Percentiles rank a stretch among this genome's conserved stretches.
phyloP scores from a whole-genome alignment of 2,797 vertebrate species.

The Stomatorhinus walkeri region DNA sequence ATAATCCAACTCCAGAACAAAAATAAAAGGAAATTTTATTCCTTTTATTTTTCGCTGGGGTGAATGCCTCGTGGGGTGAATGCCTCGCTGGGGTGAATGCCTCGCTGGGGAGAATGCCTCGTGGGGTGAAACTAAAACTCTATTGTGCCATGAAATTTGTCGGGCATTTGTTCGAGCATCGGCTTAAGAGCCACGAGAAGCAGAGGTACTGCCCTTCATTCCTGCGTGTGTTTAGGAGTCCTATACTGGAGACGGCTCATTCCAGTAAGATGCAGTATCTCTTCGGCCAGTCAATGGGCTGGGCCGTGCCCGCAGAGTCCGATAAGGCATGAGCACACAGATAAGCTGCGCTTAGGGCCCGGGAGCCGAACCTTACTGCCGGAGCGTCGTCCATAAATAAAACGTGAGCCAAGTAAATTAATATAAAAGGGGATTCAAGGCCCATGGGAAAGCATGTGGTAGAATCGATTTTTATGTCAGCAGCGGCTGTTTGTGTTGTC shows the following conservation, averaged over 20 bases:
- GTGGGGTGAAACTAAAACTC: neutral
- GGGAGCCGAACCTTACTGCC: neutral
- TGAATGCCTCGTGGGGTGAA: too few species aligned
- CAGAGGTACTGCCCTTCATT: neutral
- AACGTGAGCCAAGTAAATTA: neutral
- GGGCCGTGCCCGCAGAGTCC: neutral
- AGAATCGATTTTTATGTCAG: neutral
- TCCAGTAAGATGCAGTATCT: neutral
- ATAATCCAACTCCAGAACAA: neutral
- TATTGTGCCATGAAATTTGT: neutral
- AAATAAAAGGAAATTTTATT: neutral
- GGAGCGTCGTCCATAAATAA: neutral
- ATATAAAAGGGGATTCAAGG: neutral
- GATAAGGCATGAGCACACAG: neutral
- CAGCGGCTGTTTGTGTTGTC: neutral
- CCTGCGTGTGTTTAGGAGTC: neutral
- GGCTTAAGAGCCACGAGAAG: neutral
- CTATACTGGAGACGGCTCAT: neutral
- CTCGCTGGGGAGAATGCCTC: neutral
- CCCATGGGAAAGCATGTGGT: neutral
- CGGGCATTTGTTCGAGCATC: neutral
- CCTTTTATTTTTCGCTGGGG: too few species aligned
- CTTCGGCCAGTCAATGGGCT: neutral
- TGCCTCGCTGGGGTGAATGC: too few species aligned
- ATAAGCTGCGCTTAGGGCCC: neutral